These are phyloP conservation scores for Dastarcus helophoroides DNA, from an alignment of 2,888 invertebrate species.

Conservation along the genomic window DNA sequence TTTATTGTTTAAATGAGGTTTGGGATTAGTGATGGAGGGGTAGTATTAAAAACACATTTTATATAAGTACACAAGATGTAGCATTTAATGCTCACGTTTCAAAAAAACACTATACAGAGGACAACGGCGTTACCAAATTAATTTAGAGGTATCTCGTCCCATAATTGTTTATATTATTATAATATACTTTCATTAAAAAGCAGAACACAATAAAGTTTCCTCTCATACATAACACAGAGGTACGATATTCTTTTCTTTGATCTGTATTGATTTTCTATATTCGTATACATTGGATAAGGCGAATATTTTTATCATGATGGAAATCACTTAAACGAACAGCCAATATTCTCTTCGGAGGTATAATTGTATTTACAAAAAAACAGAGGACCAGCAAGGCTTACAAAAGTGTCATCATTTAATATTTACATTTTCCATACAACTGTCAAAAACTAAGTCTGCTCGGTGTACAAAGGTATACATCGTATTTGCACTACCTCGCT, in stretches of 20 bases:
- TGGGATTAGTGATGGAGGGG: conserved; percentile 9
- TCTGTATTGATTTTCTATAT: conserved; percentile 34
- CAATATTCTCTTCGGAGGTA: conserved; percentile 39
- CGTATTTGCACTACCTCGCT: too few species aligned
- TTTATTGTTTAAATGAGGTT: conserved; percentile 4
- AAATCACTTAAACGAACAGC: conserved; percentile 42
- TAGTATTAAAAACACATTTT: conserved; percentile 29
- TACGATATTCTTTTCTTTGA: conserved; percentile 36
- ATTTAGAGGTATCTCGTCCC: conserved; percentile 39
- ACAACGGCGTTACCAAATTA: conserved; percentile 40
- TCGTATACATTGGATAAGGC: conserved; percentile 66
- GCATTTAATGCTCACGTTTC: conserved; percentile 42
- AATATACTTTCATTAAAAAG: conserved; percentile 39
- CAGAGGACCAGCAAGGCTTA: conserved; percentile 5
- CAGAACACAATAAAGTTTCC: conserved; percentile 41
- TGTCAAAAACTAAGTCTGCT: too few species aligned
- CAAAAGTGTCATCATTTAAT: conserved; percentile 16
- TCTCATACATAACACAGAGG: conserved; percentile 40
- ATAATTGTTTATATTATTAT: conserved; percentile 35
- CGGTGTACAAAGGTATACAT: too few species aligned
- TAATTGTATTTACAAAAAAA: conserved; percentile 30
- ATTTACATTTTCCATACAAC: too few species aligned
- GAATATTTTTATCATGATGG: conserved; percentile 41
- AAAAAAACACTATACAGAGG: conserved; percentile 42
- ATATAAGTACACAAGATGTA: conserved; percentile 42